A percentile compares a stretch with the other conserved stretches of the same genome.
Conservation (phyloP, 2,113 vertebrate genomes). For the Melanotaenia duboulayi region DNA sequence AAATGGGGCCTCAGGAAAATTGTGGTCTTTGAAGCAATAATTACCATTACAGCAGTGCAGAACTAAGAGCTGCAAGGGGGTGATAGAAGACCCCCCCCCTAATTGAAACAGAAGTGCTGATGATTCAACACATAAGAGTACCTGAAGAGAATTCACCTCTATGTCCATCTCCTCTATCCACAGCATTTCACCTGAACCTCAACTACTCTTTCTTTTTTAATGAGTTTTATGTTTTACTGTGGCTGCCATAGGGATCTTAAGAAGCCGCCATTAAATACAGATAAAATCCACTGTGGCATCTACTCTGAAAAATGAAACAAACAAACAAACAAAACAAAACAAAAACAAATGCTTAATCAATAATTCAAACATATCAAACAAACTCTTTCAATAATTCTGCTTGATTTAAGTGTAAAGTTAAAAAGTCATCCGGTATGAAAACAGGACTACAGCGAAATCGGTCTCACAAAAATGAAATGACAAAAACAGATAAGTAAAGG, state of each 20-base stretch:
- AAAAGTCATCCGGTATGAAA: slow-evolving; percentile 4
- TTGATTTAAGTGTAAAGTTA: slow-evolving; percentile 17
- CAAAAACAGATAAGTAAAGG: slow-evolving; percentile 46
- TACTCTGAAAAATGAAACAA: slow-evolving; percentile 38
- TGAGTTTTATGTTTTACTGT: slow-evolving; percentile 12
- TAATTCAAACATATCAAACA: slow-evolving; percentile 44
- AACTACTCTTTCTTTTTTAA: background rate
- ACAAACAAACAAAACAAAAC: slow-evolving; percentile 2
- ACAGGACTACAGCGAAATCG: background rate
- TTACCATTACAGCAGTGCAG: slow-evolving; percentile 68
- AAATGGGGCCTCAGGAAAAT: slow-evolving; percentile 73
- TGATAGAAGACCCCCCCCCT: slow-evolving; percentile 53
- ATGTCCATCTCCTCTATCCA: slow-evolving; percentile 21
- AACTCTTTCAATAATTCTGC: slow-evolving; percentile 29
- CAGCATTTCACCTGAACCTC: slow-evolving; percentile 12
- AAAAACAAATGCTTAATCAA: slow-evolving; percentile 45
- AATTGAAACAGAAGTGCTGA: slow-evolving; percentile 69
- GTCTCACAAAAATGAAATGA: slow-evolving; percentile 15
- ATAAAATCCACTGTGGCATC: slow-evolving; percentile 19
- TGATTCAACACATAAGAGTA: slow-evolving; percentile 44
- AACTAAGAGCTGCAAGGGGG: slow-evolving; percentile 59
- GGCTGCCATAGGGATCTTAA: slow-evolving; percentile 1
- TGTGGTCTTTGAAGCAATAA: slow-evolving; percentile 80
- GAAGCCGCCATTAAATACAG: slow-evolving; percentile 28
- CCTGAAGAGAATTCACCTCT: slow-evolving; percentile 37